Evolutionary conservation across 2,797 vertebrate genomes (phyloP).

Genomic region (Catamblyrhynchus diadema): DNA sequence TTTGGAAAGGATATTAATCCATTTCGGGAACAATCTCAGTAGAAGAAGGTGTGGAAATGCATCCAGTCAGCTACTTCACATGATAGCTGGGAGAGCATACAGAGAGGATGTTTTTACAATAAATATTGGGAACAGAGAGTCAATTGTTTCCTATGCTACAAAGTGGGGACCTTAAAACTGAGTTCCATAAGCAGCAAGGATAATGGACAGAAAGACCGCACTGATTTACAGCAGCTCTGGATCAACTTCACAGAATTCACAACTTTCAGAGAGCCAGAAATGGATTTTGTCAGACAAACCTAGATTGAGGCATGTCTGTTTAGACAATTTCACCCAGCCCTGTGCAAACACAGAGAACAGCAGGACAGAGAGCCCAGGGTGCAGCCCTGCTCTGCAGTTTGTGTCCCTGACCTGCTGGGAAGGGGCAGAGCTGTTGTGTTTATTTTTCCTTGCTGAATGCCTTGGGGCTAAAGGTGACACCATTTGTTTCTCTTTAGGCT

Average conservation of each 20-base stretch:
- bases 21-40: neutral
- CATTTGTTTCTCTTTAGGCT: conserved; percentile 4
- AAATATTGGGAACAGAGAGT: neutral
- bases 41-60: neutral
- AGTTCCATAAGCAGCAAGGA: neutral
- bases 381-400: neutral
- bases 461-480: conserved; percentile 11
- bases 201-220: neutral
- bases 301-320: neutral
- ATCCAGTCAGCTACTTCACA: neutral
- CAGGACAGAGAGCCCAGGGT: neutral
- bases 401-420: neutral
- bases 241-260: neutral
- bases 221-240: neutral
- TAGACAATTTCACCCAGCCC: neutral
- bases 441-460: neutral
- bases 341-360: neutral
- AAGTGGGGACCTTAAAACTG: neutral
- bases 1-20: neutral
- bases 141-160: neutral
- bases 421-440: neutral
- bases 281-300: neutral
- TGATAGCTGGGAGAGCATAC: neutral
- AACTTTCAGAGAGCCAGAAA: neutral
- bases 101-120: neutral